phyloP scores from a whole-genome alignment of 2,888 invertebrate genomes.

The Therioaphis trifolii region DNA sequence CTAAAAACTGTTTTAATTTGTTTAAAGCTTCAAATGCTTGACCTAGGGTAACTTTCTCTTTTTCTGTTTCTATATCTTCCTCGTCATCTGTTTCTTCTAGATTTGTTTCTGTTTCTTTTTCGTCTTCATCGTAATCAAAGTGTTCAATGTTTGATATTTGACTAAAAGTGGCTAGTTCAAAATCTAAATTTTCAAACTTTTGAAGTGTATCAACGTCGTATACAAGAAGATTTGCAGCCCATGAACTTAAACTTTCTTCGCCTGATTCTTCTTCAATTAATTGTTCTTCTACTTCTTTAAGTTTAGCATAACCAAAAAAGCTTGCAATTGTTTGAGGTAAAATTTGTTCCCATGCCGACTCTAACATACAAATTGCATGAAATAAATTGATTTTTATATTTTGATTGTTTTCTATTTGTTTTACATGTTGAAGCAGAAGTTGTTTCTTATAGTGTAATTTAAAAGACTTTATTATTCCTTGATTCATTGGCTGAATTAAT shows the following conservation, averaged over 20 bases:
- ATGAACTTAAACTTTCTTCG: neutral
- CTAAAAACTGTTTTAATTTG: neutral
- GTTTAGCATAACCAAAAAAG: neutral
- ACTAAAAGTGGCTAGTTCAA: neutral
- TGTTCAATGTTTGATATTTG: neutral
- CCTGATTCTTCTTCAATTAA: too few species aligned
- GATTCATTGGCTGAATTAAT: neutral
- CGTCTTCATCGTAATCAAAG: neutral
- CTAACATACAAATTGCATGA: neutral
- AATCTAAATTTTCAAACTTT: neutral
- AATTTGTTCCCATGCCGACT: neutral
- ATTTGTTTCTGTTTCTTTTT: neutral
- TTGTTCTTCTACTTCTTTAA: neutral
- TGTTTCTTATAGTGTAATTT: neutral
- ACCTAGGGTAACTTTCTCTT: neutral
- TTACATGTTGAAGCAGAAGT: neutral
- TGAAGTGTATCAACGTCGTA: neutral
- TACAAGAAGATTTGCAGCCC: neutral
- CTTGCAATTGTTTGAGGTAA: neutral
- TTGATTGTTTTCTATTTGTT: neutral
- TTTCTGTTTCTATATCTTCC: neutral
- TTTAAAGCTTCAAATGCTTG: neutral
- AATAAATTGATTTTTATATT: neutral
- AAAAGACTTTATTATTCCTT: neutral
- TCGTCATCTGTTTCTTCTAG: neutral